Base-by-base conservation (phyloP, 1,140 invertebrate genomes). In the Diorhabda sublineata region DNA sequence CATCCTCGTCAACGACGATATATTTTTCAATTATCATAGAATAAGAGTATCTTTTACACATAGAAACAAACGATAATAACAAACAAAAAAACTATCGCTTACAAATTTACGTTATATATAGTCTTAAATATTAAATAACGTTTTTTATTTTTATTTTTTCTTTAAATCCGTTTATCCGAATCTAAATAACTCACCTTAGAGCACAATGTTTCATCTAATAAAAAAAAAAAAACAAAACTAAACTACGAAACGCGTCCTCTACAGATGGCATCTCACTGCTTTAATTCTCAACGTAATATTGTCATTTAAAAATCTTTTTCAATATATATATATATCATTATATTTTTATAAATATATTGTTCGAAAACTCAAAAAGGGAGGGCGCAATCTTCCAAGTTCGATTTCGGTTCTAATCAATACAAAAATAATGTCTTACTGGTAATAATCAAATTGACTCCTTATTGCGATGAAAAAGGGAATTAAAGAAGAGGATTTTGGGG, bases 71-170 rank as follows among this genome's bases (percentile, higher is more conserved):
- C n/a, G 6, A 42, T 11, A 3, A 60, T n/a, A 60, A 60, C n/a
- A n/a, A 42, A 56, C 52, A 56, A 64, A 52, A 64, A 64, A 44
- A 26, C 42, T 41, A 26, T 47, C 47, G 45, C 11, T 26, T 47
- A 42, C 44, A 64, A 56, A n/a, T 5, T 56, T 43, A 43, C 44
- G 26, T 26, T n/a, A n/a, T 41, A 47, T 42, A 41, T 52, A 11
- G 52, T 45, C 65, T 61, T 67, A 67, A 67, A 67, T 45, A 67
- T 67, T 67, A 67, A 60, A 67, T 67, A 67, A 67, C 65, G 60
- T 59, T 42, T 41, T 67, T 61, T 60, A 56, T 60, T 60, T 67
- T 67, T 67, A 56, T 60, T 60, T 67, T 67, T 67, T 42, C 58
- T 61, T 61, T 42, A 2, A 26, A 58, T 43, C 43, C 57, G 11